phyloP scores from a whole-genome alignment of 2,888 invertebrate genomes.

The Pollenia labialis region DNA sequence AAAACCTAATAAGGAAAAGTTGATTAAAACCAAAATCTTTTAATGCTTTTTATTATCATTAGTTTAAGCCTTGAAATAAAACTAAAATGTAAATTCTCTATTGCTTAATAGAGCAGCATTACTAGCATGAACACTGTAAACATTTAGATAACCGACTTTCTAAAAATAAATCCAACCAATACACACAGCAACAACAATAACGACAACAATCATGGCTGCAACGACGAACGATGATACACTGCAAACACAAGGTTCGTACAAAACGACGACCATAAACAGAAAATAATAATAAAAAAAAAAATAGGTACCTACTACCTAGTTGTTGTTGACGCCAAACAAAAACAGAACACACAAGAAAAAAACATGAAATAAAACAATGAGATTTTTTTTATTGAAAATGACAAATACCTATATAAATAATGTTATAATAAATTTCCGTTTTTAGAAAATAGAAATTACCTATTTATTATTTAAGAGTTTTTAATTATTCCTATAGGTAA shows the following conservation, averaged over 20 bases:
- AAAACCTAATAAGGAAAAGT: too few species aligned
- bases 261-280: conserved; percentile 44
- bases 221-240: conserved; percentile 27
- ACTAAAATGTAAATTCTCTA: not conserved
- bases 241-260: conserved; percentile 27
- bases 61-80: too few species aligned
- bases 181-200: conserved; percentile 13
- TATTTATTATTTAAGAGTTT: conserved; percentile 25
- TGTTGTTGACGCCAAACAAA: conserved; percentile 62
- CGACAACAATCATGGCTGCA: conserved; percentile 51
- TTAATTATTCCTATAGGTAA: not conserved
- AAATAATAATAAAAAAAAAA: conserved; percentile 43
- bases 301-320: too few species aligned
- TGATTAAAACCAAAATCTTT: too few species aligned
- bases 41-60: too few species aligned
- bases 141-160: conserved; percentile 59
- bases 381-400: not conserved
- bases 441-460: conserved; percentile 15
- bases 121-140: conserved; percentile 20
- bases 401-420: conserved; percentile 19
- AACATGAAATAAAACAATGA: not conserved
- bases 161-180: conserved; percentile 50
- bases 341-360: conserved; percentile 18
- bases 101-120: conserved; percentile 12
- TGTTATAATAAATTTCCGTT: conserved; percentile 42